Base-by-base conservation (phyloP, 2,888 invertebrate species). In the Cerceris ruficornis region DNA sequence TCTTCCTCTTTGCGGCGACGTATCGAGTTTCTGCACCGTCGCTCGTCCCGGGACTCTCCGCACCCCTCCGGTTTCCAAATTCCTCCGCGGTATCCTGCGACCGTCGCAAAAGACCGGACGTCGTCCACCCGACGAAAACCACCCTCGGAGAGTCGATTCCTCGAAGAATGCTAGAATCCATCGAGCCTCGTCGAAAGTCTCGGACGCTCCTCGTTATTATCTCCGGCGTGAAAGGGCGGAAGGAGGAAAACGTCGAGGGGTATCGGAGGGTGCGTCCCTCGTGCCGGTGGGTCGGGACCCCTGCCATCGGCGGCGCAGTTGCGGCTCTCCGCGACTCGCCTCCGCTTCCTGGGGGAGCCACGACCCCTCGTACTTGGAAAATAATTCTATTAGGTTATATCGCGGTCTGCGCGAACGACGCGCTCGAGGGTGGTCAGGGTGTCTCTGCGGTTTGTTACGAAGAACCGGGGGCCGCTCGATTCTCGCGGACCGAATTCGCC, bases 341-440 rank as follows among this genome's bases (percentile, higher is more conserved):
- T 65, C 55, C 70, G 75, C 71, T 86, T 81, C 80, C 84, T 80
- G 80, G 83, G 85, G 82, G 81, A 80, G 80, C 86, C 75, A 50
- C 84, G 85, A 84, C 88, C 86, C 84, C 89, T 86, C 86, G 83
- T 85, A 85, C 87, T 88, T 84, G 83, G 79, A 84, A 88, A 90
- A 90, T 91, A 91, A 91, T 91, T 91, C 90, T 88, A 91, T 91
- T 90, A 90, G 89, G 87, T 88, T 85, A 85, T 83, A 88, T 88
- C 87, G 88, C 86, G 86, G 87, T 87, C 86, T 83, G 82, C 82
- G 85, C 81, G 81, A 85, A 85, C 83, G 81, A 85, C 77, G 83
- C 85, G 75, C 75, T 70, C 57, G 66, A 81, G 85, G 80, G 81
- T 70, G 82, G 77, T 77, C 86, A 79, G 78, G 70, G 68, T 60